Percentiles rank a stretch among this genome's conserved stretches.
phyloP scores from a whole-genome alignment of 1,140 invertebrate genomes.

The Bombus consobrinus region DNA sequence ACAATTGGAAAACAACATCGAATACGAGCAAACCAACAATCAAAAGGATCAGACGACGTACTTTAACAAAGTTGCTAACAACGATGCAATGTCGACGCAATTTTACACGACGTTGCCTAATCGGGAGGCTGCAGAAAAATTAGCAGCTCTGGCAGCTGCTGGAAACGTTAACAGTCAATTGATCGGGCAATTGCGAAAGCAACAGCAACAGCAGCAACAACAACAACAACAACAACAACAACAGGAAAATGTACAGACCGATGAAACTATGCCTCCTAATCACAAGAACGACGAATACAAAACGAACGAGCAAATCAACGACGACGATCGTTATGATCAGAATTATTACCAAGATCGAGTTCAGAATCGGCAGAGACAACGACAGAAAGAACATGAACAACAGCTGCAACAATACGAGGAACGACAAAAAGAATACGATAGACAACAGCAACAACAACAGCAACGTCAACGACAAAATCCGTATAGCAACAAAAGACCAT shows the following conservation, averaged over 20 bases:
- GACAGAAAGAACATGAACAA: conserved; percentile 53
- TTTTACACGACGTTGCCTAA: conserved; percentile 83
- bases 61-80: conserved; percentile 62
- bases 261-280: conserved; percentile 68
- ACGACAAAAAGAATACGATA: conserved; percentile 34
- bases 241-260: conserved; percentile 42
- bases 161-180: conserved; percentile 81
- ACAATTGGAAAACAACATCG: conserved; percentile 75
- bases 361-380: conserved; percentile 58
- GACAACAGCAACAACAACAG: conserved; percentile 43
- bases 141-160: conserved; percentile 83
- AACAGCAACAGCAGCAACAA: conserved; percentile 72
- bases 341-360: conserved; percentile 45
- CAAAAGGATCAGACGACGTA: conserved; percentile 63
- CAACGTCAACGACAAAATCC: conserved; percentile 43
- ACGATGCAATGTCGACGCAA: conserved; percentile 62
- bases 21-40: conserved; percentile 66
- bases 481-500: conserved; percentile 63
- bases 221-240: conserved; percentile 72
- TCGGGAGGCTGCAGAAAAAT: conserved; percentile 82
- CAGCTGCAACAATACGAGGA: conserved; percentile 35
- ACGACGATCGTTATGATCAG: conserved; percentile 45
- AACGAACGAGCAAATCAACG: conserved; percentile 28
- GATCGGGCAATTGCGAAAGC: conserved; percentile 73
- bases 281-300: conserved; percentile 69